Evolutionary conservation across 1,140 invertebrate species (phyloP).

Genomic region (Drosophila ambigua): DNA sequence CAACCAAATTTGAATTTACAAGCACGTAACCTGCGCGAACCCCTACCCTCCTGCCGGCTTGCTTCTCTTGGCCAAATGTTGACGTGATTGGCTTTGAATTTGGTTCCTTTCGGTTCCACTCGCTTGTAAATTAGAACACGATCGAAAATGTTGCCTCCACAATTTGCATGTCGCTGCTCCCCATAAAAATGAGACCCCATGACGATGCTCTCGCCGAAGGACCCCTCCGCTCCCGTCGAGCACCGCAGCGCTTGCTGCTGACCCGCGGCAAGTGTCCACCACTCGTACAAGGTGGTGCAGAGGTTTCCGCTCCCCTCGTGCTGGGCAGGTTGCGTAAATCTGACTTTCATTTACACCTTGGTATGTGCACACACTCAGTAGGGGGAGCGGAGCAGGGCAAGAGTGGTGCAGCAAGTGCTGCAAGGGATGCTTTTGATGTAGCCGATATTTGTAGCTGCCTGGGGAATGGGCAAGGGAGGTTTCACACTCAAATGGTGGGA

Average conservation of each 20-base stretch:
- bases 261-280: slow-evolving; percentile 48
- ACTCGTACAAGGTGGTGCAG: slow-evolving; percentile 23
- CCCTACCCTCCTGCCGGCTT: slow-evolving; percentile 3
- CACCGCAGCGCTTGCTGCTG: neutral
- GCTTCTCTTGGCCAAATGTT: slow-evolving; percentile 17
- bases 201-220: slow-evolving; percentile 16
- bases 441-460: slow-evolving; percentile 34
- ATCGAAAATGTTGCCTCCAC: slow-evolving; percentile 53
- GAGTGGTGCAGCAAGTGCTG: slow-evolving; percentile 35
- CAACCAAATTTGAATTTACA: slow-evolving; percentile 79
- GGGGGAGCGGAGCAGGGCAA: neutral
- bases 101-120: slow-evolving; percentile 64
- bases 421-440: slow-evolving; percentile 63
- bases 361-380: neutral
- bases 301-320: neutral
- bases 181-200: slow-evolving; percentile 55
- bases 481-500: neutral
- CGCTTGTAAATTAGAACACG: slow-evolving; percentile 80
- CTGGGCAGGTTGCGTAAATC: slow-evolving; percentile 64
- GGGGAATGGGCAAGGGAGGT: slow-evolving; percentile 15
- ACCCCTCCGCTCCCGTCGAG: neutral
- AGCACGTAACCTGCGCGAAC: slow-evolving; percentile 70
- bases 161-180: slow-evolving; percentile 55
- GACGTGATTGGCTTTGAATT: slow-evolving; percentile 72
- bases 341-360: slow-evolving; percentile 75